Evolutionary conservation across 2,888 invertebrate genomes (phyloP), one percentile per base, ranked within the genome.

Genomic region (Choreutis nemorana): DNA sequence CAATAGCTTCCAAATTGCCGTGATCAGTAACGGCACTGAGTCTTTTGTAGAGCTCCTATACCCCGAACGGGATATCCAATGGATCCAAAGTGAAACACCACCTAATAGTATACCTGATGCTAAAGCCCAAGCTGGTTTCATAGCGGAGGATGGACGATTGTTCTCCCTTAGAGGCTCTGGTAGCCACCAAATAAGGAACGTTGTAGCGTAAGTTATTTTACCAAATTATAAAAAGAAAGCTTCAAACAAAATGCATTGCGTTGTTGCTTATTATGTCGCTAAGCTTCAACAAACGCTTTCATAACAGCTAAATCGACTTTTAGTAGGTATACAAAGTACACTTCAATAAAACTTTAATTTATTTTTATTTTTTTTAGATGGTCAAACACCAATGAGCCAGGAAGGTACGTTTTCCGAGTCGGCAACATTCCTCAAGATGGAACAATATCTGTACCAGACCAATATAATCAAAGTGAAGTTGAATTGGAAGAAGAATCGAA

Each of bases 91-190:
- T 27, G 87, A 89, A 33, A 81, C 84, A 0, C 87, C 89, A 42
- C 83, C 85, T n/a, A 81, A 84, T n/a, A 87, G 86, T 14, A 58
- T 91, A 26, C 90, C 91, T 0, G 96, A 97, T 53, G 92, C 94
- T 0, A 87, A 92, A 45, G 96, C 94, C 1, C 97, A 98, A 70
- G 94, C 90, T 29, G 97, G 97, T 2, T 90, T 98, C 45, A 86
- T 94, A 38, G 84, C 92, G 1, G 90, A 90, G 36, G 92, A 94
- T 55, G 91, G 91, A 22, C 83, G 89, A 33, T 73, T 86, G 31
- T 87, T 85, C 48, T 83, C 84, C 2, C 77, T 97, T 11, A 87
- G 89, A 34, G 93, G 93, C 30, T 97, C 97, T 8, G 97, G 96
- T 23, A 92, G 91, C n/a, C 92, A 94, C 57, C 90, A 91, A 66